These are phyloP conservation scores for Meriones unguiculatus DNA, from an alignment of 2,113 vertebrate genomes.

Conservation along the genomic window DNA sequence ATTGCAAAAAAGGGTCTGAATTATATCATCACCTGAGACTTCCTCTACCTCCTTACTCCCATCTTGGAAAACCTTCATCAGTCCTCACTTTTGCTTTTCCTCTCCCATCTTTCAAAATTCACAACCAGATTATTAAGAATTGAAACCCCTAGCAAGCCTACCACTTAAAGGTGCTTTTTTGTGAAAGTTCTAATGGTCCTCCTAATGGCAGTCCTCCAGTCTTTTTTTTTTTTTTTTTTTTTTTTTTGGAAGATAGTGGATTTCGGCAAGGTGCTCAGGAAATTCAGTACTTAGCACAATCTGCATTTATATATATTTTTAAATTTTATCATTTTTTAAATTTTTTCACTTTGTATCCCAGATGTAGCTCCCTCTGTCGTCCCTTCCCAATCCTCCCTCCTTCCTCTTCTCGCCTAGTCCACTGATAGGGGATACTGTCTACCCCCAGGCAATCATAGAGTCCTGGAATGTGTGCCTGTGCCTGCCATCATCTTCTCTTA, in stretches of 20 bases:
- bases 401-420: too few relatives aligned
- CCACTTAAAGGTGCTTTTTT: slow-evolving; percentile 49
- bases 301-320: slow-evolving; percentile 67
- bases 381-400: too few relatives aligned
- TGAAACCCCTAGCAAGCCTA: slow-evolving; percentile 32
- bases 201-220: not conserved
- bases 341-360: too few relatives aligned
- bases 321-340: too few relatives aligned
- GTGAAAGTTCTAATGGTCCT: slow-evolving; percentile 63
- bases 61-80: slow-evolving; percentile 22
- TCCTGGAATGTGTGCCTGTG: not conserved
- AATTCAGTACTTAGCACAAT: slow-evolving; percentile 54
- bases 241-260: slow-evolving; percentile 55
- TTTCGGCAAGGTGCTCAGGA: slow-evolving; percentile 58
- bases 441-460: slow-evolving; percentile 75
- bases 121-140: slow-evolving; percentile 56
- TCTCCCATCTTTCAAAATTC: slow-evolving; percentile 52
- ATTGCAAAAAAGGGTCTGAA: slow-evolving; percentile 14
- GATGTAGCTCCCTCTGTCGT: too few relatives aligned
- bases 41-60: not conserved
- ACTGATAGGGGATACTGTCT: not conserved
- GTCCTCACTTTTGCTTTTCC: slow-evolving; percentile 37
- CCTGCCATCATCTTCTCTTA: not conserved
- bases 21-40: not conserved
- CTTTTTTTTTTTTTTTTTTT: not conserved